A percentile compares a stretch with the other conserved stretches of the same genome.
These are phyloP conservation scores for Xestobium rufovillosum DNA, from an alignment of 2,888 invertebrate species.

Conservation along the genomic window DNA sequence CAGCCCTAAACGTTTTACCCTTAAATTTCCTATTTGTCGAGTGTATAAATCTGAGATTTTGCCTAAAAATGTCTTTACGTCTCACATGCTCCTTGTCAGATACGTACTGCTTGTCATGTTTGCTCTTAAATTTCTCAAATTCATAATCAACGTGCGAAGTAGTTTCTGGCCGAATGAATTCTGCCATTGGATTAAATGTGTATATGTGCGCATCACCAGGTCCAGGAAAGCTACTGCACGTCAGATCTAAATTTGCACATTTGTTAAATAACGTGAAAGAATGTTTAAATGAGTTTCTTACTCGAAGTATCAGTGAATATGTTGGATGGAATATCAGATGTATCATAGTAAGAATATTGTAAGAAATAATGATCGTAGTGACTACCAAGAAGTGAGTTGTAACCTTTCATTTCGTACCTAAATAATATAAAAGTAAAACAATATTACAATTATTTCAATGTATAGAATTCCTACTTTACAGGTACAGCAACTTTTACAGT, in stretches of 20 bases:
- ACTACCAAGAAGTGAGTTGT: slow-evolving; percentile 84
- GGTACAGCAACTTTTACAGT: slow-evolving; percentile 55
- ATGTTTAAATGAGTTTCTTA: slow-evolving; percentile 35
- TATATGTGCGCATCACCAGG: slow-evolving; percentile 70
- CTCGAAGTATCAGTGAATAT: slow-evolving; percentile 61
- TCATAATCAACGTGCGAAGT: slow-evolving; percentile 65
- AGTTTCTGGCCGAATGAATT: slow-evolving; percentile 68
- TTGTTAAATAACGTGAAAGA: slow-evolving; percentile 2
- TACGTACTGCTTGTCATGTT: slow-evolving; percentile 63
- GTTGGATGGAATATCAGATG: slow-evolving; percentile 59
- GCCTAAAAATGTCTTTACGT: slow-evolving; percentile 73
- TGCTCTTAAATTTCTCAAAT: slow-evolving; percentile 66
- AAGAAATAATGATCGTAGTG: slow-evolving; percentile 94
- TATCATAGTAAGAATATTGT: slow-evolving; percentile 62
- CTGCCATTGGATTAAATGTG: slow-evolving; percentile 89
- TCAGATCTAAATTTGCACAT: slow-evolving; percentile 47
- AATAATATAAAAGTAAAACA: slow-evolving; percentile 34
- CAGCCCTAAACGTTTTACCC: slow-evolving; percentile 29
- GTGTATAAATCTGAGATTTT: slow-evolving; percentile 65
- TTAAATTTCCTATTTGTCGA: slow-evolving; percentile 36
- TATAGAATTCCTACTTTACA: slow-evolving; percentile 44
- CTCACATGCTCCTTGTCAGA: slow-evolving; percentile 57
- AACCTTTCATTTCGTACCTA: slow-evolving; percentile 89
- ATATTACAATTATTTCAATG: background rate
- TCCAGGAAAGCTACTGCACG: slow-evolving; percentile 77